A percentile compares a stretch with the other conserved stretches of the same genome.
Conservation (phyloP, 2,113 vertebrate genomes). For the Bos indicus region DNA sequence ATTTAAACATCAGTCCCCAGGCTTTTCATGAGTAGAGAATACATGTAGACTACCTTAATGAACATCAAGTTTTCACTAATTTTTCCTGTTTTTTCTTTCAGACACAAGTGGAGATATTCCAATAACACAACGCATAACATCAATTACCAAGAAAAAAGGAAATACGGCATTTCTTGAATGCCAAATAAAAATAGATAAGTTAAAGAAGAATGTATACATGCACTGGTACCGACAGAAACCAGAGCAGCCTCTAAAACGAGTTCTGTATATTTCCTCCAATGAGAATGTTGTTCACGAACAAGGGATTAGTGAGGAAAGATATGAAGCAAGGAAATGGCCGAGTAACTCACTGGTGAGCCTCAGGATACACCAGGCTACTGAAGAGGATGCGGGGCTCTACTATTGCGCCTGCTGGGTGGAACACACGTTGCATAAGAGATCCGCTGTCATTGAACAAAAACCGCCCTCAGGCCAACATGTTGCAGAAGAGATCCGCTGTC, state of each 20-base stretch:
- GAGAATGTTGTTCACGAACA: conserved; percentile 22
- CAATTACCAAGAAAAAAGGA: conserved; percentile 51
- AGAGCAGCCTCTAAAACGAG: background rate
- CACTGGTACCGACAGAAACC: conserved; percentile 60
- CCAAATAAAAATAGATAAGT: background rate
- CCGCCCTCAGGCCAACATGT: accelerated
- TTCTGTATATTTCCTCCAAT: conserved; percentile 60
- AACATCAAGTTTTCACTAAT: background rate
- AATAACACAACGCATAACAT: background rate
- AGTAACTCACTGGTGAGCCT: background rate
- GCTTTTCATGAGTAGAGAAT: background rate
- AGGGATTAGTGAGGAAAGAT: background rate
- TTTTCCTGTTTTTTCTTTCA: background rate
- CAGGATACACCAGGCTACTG: background rate
- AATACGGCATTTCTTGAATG: conserved; percentile 47
- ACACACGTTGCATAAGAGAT: background rate
- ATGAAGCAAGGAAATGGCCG: background rate
- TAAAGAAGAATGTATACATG: accelerated
- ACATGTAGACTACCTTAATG: background rate
- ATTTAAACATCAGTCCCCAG: background rate
- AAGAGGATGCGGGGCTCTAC: background rate
- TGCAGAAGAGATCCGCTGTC: background rate
- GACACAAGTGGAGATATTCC: background rate
- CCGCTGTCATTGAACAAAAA: conserved; percentile 21
- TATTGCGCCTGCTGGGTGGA: conserved; percentile 64